Percentiles rank a stretch among this genome's conserved stretches.
These are phyloP conservation scores for Nineta flava DNA, from an alignment of 2,888 invertebrate genomes.

Conservation along the genomic window DNA sequence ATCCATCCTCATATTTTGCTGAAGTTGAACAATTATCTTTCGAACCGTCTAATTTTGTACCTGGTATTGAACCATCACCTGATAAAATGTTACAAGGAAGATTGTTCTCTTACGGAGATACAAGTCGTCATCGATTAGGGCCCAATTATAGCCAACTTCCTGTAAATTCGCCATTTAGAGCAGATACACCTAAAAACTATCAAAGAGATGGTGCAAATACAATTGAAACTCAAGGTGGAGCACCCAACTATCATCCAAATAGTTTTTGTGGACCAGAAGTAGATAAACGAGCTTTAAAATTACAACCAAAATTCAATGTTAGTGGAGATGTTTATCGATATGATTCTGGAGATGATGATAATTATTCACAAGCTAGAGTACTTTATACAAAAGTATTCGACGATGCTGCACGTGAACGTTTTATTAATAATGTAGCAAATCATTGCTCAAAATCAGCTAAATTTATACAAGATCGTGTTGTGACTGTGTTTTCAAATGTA, in stretches of 20 bases:
- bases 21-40: conserved; percentile 91
- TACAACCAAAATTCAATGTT: conserved; percentile 38
- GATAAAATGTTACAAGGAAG: conserved; percentile 88
- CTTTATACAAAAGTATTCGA: conserved; percentile 58
- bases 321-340: conserved; percentile 62
- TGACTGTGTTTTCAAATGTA: conserved; percentile 67
- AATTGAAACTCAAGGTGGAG: conserved; percentile 66
- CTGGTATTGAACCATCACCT: conserved; percentile 85
- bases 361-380: conserved; percentile 66
- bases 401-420: conserved; percentile 50
- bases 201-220: conserved; percentile 80
- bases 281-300: conserved; percentile 42
- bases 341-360: conserved; percentile 75
- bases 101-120: conserved; percentile 78
- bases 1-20: conserved; percentile 84
- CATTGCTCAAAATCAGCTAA: conserved; percentile 62
- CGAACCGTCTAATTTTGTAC: conserved; percentile 76
- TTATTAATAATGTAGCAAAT: conserved; percentile 65
- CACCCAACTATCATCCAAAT: conserved; percentile 94
- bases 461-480: conserved; percentile 76
- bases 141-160: conserved; percentile 85
- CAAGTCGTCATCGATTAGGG: conserved; percentile 82
- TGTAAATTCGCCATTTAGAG: conserved; percentile 84
- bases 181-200: conserved; percentile 47
- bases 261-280: conserved; percentile 80